Conservation (phyloP, 2,888 invertebrate genomes). For the Cylindroiulus punctatus region DNA sequence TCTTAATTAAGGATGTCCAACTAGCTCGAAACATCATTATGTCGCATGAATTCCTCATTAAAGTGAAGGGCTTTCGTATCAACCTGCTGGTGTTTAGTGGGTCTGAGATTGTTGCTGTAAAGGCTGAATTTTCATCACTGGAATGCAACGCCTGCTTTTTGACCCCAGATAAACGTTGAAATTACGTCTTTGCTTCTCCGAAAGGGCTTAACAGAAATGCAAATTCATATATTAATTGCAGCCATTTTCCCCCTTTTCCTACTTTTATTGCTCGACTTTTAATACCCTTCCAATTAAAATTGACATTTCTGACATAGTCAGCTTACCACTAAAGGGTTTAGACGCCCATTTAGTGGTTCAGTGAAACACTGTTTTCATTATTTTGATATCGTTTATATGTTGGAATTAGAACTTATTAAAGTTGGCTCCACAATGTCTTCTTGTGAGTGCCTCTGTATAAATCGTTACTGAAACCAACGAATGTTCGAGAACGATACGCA, state of each 20-base stretch:
- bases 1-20: slow-evolving; percentile 41
- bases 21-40: slow-evolving; percentile 43
- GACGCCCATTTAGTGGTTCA: slow-evolving; percentile 40
- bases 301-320: slow-evolving; percentile 40
- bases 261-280: slow-evolving; percentile 31
- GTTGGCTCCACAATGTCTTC: not conserved
- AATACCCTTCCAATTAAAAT: slow-evolving; percentile 43
- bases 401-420: not conserved
- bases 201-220: slow-evolving; percentile 36
- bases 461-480: no score
- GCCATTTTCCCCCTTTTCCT: not conserved
- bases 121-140: not conserved
- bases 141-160: not conserved
- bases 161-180: slow-evolving; percentile 36
- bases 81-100: not conserved
- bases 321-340: slow-evolving; percentile 24
- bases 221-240: slow-evolving; percentile 44
- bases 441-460: no score
- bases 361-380: slow-evolving; percentile 21
- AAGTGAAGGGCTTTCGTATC: slow-evolving; percentile 15
- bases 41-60: slow-evolving; percentile 47
- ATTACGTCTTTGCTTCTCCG: not conserved
- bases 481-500: no score
- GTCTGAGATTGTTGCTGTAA: not conserved
- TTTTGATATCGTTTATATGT: not conserved